Percentiles rank a stretch among this genome's conserved stretches.
These are phyloP conservation scores for Cherax destructor DNA, from an alignment of 1,140 invertebrate genomes.

Conservation along the genomic window DNA sequence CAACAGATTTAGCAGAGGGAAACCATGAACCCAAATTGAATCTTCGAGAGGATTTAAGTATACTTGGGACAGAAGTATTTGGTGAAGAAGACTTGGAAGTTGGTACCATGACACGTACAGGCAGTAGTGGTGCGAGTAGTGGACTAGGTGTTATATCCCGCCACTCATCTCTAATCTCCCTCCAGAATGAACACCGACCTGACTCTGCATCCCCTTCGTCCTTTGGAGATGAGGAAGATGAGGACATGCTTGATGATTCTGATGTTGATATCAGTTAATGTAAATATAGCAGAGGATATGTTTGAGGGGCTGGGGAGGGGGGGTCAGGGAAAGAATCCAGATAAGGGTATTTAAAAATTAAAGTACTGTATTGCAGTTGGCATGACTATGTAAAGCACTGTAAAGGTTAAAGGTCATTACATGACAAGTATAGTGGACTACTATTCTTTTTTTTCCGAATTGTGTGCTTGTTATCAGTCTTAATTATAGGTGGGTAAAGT, in stretches of 20 bases:
- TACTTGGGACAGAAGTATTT: constrained; percentile 29
- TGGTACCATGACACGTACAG: constrained; percentile 40
- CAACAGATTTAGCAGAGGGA: constrained; percentile 58
- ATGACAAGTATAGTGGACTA: neutral
- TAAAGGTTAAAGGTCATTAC: neutral
- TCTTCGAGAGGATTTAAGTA: constrained; percentile 48
- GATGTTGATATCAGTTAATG: constrained; percentile 63
- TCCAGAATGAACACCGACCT: constrained; percentile 60
- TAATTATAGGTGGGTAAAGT: neutral
- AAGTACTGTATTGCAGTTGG: constrained; percentile 2
- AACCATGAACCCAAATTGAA: constrained; percentile 61
- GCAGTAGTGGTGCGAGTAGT: constrained; percentile 34
- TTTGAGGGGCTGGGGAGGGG: neutral
- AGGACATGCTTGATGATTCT: constrained; percentile 61
- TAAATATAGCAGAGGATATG: neutral
- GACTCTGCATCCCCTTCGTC: constrained; percentile 60
- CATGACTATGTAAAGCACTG: constrained; percentile 6
- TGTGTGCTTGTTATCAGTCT: neutral
- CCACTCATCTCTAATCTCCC: constrained; percentile 57
- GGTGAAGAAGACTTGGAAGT: constrained; percentile 55
- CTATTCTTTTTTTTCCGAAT: neutral
- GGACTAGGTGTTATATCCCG: constrained; percentile 47
- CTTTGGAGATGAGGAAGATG: constrained; percentile 64
- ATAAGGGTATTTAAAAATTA: constrained; percentile 4
- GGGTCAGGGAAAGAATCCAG: neutral